Evolutionary conservation across 2,888 invertebrate genomes (phyloP), one percentile per base, ranked within the genome.

Genomic region (Scotopteryx bipunctaria): DNA sequence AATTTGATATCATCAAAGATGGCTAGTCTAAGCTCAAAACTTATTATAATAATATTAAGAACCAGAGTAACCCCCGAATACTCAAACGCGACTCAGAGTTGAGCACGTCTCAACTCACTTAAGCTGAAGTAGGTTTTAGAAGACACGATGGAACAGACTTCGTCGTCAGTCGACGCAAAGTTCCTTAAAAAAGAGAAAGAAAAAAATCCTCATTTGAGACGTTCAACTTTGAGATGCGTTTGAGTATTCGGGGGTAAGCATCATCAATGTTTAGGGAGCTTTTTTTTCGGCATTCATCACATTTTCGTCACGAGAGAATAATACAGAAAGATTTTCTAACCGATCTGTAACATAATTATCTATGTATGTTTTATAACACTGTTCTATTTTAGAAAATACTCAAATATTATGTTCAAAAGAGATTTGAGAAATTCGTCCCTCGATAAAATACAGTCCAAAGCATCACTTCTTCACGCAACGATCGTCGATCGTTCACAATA

Each of bases 391-490:
- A 27, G 17, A 13, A 27, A 27, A 25, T 35, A 31, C 19, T 29
- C 3, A 17, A 29, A 35, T 27, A 14, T n/a, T 25, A 33, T 16
- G 11, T 43, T 23, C 13, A 14, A 17, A 9, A 11, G 25, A 9
- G n/a, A n/a, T n/a, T 25, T n/a, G 27, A 27, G 8, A 23, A 27
- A 43, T 32, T 37, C 21, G 13, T 19, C 17, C 11, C 19, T 15
- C 33, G 17, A 36, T 25, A n/a, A 31, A 17, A 11, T 25, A 44
- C 25, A 36, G 38, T 47, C 14, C 29, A 8, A 41, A 25, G 14
- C 38, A 17, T 38, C 51, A 52, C 51, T 46, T 43, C 29, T 36
- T 31, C 23, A 43, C 15, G 9, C 16, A 13, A 40, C 29, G 33
- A 45, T 38, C 21, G 19, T 27, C 16, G 13, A 45, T 32, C 29